Evolutionary conservation across 2,888 invertebrate genomes (phyloP).

Genomic region (Cephus rjabovi): DNA sequence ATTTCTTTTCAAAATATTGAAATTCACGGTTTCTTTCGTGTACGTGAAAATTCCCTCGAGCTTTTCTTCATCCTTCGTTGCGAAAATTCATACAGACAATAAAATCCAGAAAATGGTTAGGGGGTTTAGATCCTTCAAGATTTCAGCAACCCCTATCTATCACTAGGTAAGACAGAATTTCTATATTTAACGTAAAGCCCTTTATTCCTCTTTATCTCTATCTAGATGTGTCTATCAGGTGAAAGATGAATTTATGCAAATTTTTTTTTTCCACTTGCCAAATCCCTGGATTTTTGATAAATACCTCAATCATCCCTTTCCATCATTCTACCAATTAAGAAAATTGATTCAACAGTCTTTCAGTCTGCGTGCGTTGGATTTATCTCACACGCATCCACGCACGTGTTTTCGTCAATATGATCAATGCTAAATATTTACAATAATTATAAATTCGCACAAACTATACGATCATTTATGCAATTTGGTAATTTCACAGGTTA

Average conservation of each 20-base stretch:
- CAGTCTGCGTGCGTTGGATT: neutral
- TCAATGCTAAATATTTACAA: neutral
- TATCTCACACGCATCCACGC: neutral
- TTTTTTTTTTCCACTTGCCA: neutral
- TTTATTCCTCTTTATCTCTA: neutral
- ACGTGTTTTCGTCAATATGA: neutral
- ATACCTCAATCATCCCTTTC: neutral
- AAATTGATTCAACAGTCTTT: neutral
- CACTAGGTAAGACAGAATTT: neutral
- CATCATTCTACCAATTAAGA: neutral
- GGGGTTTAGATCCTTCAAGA: neutral
- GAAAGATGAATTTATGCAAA: neutral
- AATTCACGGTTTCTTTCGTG: neutral
- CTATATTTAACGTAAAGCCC: neutral
- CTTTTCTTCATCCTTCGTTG: neutral
- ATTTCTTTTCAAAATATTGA: neutral
- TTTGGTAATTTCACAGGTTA: neutral
- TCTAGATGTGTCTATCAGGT: neutral
- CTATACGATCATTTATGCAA: neutral
- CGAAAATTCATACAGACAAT: neutral
- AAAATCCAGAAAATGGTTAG: neutral
- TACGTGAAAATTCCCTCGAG: neutral
- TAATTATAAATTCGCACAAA: neutral
- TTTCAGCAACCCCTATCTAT: neutral
- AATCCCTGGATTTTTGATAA: neutral